Evolutionary conservation across 1,140 invertebrate species (phyloP), one percentile per base, ranked within the genome.

Genomic region (Hyphantria cunea): DNA sequence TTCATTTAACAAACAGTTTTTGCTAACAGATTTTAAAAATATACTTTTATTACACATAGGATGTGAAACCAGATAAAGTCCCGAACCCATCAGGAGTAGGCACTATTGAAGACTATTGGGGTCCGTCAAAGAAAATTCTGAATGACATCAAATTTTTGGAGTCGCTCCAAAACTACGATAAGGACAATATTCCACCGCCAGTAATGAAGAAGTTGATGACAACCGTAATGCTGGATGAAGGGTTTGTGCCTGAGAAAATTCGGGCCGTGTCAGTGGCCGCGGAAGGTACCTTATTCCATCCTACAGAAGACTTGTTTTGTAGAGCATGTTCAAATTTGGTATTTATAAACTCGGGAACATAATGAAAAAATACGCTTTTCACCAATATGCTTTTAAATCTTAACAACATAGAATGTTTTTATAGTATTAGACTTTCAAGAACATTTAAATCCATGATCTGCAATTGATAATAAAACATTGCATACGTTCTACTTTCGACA

Each of bases 141-240:
- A 97, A 96, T 55, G 98, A 99, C 74, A 95, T 97, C 70, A 97
- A 96, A 76, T 99, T 99, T 83, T 82, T 99, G 17, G 95, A 97
- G 59, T 93, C 93, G 15, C 85, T 99, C 11, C 93, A 97, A 13
- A 93, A 95, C 66, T 99, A 95, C 74, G 97, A 99, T 78, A 99
- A 98, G 92, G 98, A 98, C 79, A 95, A 98, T 80, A 96, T 99
- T 79, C 93, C 96, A 8, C 93, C 94, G 0, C 84, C 92, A 0
- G 93, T 97, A 0, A 98, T 99, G 92, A 94, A 95, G 64, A 96
- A 95, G 73, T 93, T 99, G 55, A 94, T 95, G 12, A 94, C 95
- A n/a, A 95, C 94, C 55, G 95, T 96, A 49, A 89, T 98, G 63
- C 93, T 92, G 6, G 96, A 98, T 70, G 95, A 97, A 68, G 94